These are phyloP conservation scores for Neosalanx taihuensis DNA, from an alignment of 2,797 vertebrate species.

Conservation along the genomic window DNA sequence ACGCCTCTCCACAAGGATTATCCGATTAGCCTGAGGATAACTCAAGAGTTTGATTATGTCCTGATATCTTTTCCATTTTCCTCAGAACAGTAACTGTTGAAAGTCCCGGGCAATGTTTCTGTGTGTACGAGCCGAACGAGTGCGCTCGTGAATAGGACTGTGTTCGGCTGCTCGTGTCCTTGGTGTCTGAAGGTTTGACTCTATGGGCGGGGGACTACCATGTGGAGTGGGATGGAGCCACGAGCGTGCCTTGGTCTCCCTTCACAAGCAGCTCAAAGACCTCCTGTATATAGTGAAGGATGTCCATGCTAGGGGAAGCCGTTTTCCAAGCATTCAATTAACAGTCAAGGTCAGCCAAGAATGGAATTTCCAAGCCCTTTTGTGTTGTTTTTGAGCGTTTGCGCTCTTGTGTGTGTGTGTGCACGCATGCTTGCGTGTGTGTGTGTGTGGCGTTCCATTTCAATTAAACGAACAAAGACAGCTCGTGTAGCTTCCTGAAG, in stretches of 20 bases:
- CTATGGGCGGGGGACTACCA: slow-evolving; percentile 36
- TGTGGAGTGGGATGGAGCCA: slow-evolving; percentile 58
- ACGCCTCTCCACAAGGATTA: too few species aligned
- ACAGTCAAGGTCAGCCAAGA: slow-evolving; percentile 71
- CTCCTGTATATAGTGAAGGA: slow-evolving; percentile 52
- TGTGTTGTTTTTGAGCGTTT: slow-evolving; percentile 7
- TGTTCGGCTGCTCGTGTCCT: slow-evolving; percentile 40
- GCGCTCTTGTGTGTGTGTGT: background rate
- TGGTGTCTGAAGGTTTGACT: slow-evolving; percentile 46
- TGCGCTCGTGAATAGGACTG: slow-evolving; percentile 26
- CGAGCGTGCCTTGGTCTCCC: background rate
- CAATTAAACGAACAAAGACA: slow-evolving; percentile 7
- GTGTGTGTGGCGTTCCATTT: slow-evolving; percentile 2
- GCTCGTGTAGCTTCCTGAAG: background rate
- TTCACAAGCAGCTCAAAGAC: background rate
- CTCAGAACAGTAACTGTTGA: too few species aligned
- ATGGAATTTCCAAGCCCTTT: slow-evolving; percentile 37
- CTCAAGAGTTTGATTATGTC: too few species aligned
- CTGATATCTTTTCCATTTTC: too few species aligned
- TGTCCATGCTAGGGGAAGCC: slow-evolving; percentile 61
- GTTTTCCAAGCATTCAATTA: slow-evolving; percentile 74
- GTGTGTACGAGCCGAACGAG: background rate
- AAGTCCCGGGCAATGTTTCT: background rate
- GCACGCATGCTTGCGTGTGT: slow-evolving; percentile 9
- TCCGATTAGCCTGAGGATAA: too few species aligned